Base-by-base conservation (phyloP, 2,113 vertebrate species). In the Thymallus thymallus region DNA sequence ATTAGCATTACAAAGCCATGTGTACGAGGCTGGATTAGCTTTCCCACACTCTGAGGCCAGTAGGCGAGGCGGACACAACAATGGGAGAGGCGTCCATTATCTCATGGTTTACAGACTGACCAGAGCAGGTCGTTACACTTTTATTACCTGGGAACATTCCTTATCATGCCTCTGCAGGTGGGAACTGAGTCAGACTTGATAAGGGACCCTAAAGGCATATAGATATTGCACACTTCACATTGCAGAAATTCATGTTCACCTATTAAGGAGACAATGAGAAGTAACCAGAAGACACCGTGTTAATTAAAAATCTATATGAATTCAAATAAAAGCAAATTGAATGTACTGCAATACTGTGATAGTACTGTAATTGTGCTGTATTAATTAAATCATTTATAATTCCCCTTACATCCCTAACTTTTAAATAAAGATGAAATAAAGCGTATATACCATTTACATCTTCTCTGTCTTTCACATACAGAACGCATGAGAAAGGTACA, bases 1-100 rank as follows among this genome's bases (percentile, higher is more conserved):
- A 90, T 90, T 90, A 87, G 86, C 88, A 89, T 89, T 78, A 88
- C 86, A 89, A 90, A 90, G 85, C 78, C 88, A 80, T 88, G 88
- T 86, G 88, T 85, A 82, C 88, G 85, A 73, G 82, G 81, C 84
- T 81, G 84, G 85, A 87, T 87, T 85, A 88, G 84, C 83, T 88
- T 90, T 90, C 88, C 86, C 87, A 90, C 87, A 90, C 85, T 90
- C 84, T 18, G 72, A 75, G 86, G 79, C 80, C 85, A 76, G 80
- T 84, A 85, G 81, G 84, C 77, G 84, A 77, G 78, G 83, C 76
- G 61, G 78, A 73, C 62, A 76, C 26, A 32, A 82, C 80, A 86
- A 85, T 81, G 77, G 80, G 80, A 82, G 76, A 87, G 77, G 78
- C 82, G 85, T 84, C 84, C 76, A 85, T 87, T 85, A 87, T 87